Conservation (phyloP, 1,140 invertebrate species). For the Campodea augens region DNA sequence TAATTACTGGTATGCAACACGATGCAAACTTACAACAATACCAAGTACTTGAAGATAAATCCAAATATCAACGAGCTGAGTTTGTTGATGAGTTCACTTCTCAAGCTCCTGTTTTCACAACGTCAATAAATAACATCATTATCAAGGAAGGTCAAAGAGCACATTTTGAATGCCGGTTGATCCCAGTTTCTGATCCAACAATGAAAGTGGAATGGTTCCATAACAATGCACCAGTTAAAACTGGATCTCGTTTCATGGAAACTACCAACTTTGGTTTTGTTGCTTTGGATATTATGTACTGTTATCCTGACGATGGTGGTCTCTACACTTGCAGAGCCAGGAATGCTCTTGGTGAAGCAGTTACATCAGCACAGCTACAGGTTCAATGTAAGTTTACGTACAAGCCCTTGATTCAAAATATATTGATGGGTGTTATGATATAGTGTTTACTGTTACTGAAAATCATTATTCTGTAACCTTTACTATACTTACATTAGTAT, state of each 20-base stretch:
- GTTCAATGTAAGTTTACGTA: conserved; percentile 71
- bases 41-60: conserved; percentile 64
- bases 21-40: conserved; percentile 68
- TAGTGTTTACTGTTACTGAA: conserved; percentile 69
- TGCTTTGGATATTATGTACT: conserved; percentile 76
- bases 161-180: conserved; percentile 87
- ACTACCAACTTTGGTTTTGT: conserved; percentile 90
- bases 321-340: conserved; percentile 75
- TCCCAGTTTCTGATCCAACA: conserved; percentile 86
- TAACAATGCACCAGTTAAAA: conserved; percentile 71
- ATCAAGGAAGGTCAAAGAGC: conserved; percentile 88
- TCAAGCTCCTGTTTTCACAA: conserved; percentile 77
- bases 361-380: conserved; percentile 53
- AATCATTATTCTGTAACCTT: too few relatives aligned
- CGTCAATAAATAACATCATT: conserved; percentile 70
- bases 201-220: conserved; percentile 98
- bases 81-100: conserved; percentile 59
- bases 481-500: too few relatives aligned
- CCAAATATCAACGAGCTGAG: conserved; percentile 50
- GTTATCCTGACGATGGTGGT: conserved; percentile 76
- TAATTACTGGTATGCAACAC: conserved; percentile 64
- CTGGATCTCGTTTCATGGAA: conserved; percentile 71
- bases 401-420: not conserved
- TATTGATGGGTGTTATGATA: conserved; percentile 26
- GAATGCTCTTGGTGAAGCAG: conserved; percentile 68